These are phyloP conservation scores for Parazoanthus swiftii DNA, from an alignment of 92 coral and sea anemone genomes.

Conservation along the genomic window DNA sequence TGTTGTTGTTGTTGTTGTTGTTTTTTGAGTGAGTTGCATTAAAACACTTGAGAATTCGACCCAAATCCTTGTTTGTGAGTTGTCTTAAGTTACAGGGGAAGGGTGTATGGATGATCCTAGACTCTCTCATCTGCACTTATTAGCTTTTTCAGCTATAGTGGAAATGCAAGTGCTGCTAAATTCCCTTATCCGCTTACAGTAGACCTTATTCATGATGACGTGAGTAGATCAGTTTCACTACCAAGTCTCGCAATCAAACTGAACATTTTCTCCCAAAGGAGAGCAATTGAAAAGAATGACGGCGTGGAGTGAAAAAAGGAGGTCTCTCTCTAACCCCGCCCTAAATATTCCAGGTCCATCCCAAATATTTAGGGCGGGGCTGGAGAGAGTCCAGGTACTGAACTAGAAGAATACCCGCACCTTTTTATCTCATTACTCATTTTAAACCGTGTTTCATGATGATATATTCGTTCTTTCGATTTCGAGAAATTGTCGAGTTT, in stretches of 20 bases:
- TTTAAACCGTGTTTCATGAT: constrained; percentile 12
- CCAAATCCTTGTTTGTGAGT: constrained; percentile 10
- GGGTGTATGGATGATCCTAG: constrained; percentile 15
- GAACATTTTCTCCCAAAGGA: constrained; percentile 10
- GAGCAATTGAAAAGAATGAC: constrained; percentile 9
- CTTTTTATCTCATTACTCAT: neutral
- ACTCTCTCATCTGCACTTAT: constrained; percentile 10
- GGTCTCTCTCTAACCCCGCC: constrained; percentile 17
- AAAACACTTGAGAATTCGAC: constrained; percentile 13
- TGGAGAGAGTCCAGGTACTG: constrained; percentile 15
- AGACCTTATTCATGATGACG: neutral
- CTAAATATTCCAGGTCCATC: constrained; percentile 10
- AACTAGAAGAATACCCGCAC: constrained; percentile 11
- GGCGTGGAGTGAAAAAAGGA: constrained; percentile 2
- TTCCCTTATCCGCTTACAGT: constrained; percentile 4
- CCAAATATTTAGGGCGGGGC: constrained; percentile 13
- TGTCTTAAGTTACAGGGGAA: constrained; percentile 10
- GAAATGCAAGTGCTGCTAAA: constrained; percentile 8
- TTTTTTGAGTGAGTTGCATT: constrained; percentile 9
- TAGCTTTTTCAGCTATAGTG: constrained; percentile 9
- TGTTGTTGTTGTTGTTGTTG: neutral
- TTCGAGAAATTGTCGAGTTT: constrained; percentile 7
- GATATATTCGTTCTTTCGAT: constrained; percentile 12
- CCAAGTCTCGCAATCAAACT: constrained; percentile 7
- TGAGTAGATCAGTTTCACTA: neutral